Evolutionary conservation across 2,797 vertebrate genomes (phyloP).

Genomic region (Onychomys torridus): DNA sequence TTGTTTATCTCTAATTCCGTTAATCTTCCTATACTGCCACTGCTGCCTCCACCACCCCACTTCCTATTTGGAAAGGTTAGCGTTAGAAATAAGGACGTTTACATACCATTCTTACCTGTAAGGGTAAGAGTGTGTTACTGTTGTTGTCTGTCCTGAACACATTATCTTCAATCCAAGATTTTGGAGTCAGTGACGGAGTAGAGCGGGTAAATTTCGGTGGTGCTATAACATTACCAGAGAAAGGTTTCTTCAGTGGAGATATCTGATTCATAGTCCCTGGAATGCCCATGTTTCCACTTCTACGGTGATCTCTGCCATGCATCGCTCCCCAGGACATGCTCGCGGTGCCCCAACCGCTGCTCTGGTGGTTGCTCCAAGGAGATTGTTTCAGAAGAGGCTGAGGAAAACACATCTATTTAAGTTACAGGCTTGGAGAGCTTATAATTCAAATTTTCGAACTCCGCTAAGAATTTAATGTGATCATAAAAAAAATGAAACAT

Average conservation of each 20-base stretch:
- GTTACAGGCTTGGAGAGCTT: conserved; percentile 60
- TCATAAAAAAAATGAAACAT: neutral
- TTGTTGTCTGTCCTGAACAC: conserved; percentile 98
- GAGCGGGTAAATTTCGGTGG: conserved; percentile 98
- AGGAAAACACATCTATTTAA: conserved; percentile 68
- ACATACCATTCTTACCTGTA: conserved; percentile 93
- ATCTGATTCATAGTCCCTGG: conserved; percentile 95
- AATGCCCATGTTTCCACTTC: conserved; percentile 93
- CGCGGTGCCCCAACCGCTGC: conserved; percentile 95
- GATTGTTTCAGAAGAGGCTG: conserved; percentile 98
- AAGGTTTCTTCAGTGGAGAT: conserved; percentile 98
- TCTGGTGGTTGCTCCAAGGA: conserved; percentile 96
- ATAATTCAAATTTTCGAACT: neutral
- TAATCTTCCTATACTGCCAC: neutral
- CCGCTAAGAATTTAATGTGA: neutral
- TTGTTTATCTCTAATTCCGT: neutral
- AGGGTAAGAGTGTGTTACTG: conserved; percentile 97
- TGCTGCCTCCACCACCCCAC: neutral
- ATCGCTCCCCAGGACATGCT: conserved; percentile 96
- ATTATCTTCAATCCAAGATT: conserved; percentile 98
- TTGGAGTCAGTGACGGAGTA: conserved; percentile 93
- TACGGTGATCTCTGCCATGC: conserved; percentile 94
- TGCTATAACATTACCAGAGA: conserved; percentile 97
- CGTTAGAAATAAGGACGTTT: conserved; percentile 64
- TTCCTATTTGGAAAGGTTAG: conserved; percentile 44